Percentiles rank a stretch among this genome's conserved stretches.
phyloP scores from a whole-genome alignment of 2,113 vertebrate genomes.

The Morone saxatilis region DNA sequence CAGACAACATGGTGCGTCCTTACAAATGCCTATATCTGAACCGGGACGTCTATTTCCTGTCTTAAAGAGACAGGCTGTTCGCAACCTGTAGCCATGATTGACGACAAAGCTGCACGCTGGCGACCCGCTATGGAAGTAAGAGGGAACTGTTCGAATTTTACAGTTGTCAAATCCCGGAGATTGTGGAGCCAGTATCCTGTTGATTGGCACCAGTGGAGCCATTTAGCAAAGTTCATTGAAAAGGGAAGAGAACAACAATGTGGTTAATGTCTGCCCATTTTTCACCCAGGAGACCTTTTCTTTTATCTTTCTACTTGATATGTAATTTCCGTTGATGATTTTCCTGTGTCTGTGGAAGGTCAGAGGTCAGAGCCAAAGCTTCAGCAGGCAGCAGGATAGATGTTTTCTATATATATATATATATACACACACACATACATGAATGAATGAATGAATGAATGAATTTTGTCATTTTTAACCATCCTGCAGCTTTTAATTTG shows the following conservation, averaged over 20 bases:
- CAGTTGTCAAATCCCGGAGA: neutral
- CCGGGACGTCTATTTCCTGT: conserved; percentile 38
- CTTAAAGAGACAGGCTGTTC: conserved; percentile 65
- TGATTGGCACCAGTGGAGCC: neutral
- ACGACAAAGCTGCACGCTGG: neutral
- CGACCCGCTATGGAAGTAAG: conserved; percentile 25
- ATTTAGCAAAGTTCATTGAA: neutral
- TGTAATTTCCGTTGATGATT: neutral
- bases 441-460: no score
- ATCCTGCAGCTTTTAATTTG: neutral
- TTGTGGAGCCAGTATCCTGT: neutral
- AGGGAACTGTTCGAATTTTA: neutral
- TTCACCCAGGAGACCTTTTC: neutral
- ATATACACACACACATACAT: no score
- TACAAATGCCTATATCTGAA: conserved; percentile 34
- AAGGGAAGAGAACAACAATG: neutral
- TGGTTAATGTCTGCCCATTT: neutral
- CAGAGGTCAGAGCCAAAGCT: conserved; percentile 14
- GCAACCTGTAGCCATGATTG: neutral
- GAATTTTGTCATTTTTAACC: no score
- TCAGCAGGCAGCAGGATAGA: neutral
- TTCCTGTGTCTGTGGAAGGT: neutral
- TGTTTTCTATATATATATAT: neutral
- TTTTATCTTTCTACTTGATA: neutral
- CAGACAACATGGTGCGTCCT: neutral